Evolutionary conservation across 2,888 invertebrate species (phyloP).

Genomic region (Hemistola chrysoprasaria): DNA sequence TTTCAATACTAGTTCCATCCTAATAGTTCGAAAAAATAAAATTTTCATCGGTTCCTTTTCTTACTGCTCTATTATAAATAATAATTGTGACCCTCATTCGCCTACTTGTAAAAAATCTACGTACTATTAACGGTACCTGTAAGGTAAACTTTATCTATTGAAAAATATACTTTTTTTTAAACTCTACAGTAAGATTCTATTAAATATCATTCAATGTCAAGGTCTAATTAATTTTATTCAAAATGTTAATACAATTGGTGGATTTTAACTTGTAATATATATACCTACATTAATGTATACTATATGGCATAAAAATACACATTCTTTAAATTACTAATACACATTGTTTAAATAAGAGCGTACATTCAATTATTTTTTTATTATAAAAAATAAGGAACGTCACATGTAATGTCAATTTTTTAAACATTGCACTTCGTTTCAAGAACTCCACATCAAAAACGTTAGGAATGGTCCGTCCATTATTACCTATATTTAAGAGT

Average conservation of each 20-base stretch:
- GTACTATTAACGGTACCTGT: conserved; percentile 18
- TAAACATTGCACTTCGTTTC: no score
- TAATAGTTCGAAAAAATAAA: no score
- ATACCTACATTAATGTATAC: no score
- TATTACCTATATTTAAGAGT: background rate
- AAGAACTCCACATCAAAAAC: no score
- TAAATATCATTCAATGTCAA: conserved; percentile 27
- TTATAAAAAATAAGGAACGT: conserved; percentile 11
- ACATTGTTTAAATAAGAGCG: conserved; percentile 1
- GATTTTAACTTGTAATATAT: no score
- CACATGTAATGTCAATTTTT: conserved; percentile 2
- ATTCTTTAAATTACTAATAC: conserved; percentile 7
- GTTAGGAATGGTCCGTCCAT: no score
- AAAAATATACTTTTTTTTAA: conserved; percentile 30
- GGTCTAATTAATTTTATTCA: no score
- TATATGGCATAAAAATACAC: background rate
- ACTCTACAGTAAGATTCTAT: conserved; percentile 31
- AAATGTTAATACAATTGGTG: no score
- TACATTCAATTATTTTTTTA: conserved; percentile 13
- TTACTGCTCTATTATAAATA: no score
- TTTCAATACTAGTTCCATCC: no score
- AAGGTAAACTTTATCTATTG: conserved; percentile 17
- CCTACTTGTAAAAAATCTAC: conserved; percentile 30
- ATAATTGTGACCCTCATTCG: no score
- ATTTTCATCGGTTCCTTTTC: no score